Conservation (phyloP, 2,797 vertebrate species). For the Notolabrus celidotus region DNA sequence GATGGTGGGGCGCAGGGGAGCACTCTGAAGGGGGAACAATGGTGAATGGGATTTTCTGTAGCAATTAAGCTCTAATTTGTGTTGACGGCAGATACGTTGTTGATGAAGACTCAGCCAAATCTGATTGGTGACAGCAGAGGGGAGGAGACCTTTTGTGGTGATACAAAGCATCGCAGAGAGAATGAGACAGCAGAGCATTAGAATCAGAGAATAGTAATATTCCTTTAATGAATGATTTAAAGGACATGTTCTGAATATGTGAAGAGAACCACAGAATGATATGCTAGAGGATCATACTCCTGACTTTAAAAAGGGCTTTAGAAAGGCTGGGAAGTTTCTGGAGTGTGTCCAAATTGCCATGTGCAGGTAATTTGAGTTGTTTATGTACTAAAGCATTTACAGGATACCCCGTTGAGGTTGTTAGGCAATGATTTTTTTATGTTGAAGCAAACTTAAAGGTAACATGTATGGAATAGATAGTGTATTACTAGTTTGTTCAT, state of each 20-base stretch:
- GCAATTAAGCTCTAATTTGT: slow-evolving; percentile 83
- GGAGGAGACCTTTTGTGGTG: slow-evolving; percentile 66
- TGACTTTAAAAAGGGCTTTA: slow-evolving; percentile 14
- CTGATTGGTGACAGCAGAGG: slow-evolving; percentile 69
- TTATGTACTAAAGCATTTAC: slow-evolving; percentile 65
- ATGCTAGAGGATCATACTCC: background rate
- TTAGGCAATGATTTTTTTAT: slow-evolving; percentile 17
- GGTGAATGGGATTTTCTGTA: slow-evolving; percentile 72
- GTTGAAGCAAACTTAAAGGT: slow-evolving; percentile 27
- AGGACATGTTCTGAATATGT: slow-evolving; percentile 49
- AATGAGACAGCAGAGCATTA: background rate
- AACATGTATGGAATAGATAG: no score
- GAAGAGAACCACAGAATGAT: slow-evolving; percentile 7
- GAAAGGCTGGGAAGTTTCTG: slow-evolving; percentile 17
- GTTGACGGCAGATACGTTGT: slow-evolving; percentile 68
- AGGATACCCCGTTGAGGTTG: slow-evolving; percentile 40
- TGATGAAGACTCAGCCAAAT: slow-evolving; percentile 61
- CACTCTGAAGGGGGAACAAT: slow-evolving; percentile 67
- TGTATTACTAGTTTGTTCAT: no score
- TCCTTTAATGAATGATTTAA: slow-evolving; percentile 38
- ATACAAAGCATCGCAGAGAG: slow-evolving; percentile 40
- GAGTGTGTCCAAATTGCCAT: slow-evolving; percentile 44
- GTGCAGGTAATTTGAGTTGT: slow-evolving; percentile 65
- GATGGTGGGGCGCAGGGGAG: slow-evolving; percentile 74
- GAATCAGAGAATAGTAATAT: no score